A percentile compares a stretch with the other conserved stretches of the same genome.
Evolutionary conservation across 2,797 vertebrate genomes (phyloP).

Genomic region (Thaleichthys pacificus): DNA sequence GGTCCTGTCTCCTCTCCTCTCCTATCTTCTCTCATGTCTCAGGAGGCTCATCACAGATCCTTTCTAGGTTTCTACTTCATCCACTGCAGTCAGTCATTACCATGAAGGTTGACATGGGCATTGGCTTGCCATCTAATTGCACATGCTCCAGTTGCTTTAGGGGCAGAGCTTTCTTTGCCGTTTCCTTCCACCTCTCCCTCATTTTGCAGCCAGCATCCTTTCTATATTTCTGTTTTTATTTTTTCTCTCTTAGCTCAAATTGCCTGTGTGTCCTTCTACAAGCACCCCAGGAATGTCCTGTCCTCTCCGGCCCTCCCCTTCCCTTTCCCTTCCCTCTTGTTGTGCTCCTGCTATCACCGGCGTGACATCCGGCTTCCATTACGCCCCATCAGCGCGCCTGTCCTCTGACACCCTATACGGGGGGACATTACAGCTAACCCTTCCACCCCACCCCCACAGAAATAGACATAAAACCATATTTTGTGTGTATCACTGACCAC

Average conservation of each 20-base stretch:
- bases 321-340: slow-evolving; percentile 4
- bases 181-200: not conserved
- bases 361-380: slow-evolving; percentile 61
- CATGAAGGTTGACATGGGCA: slow-evolving; percentile 32
- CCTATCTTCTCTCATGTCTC: slow-evolving; percentile 2
- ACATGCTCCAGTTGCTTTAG: slow-evolving; percentile 23
- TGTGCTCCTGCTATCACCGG: slow-evolving; percentile 32
- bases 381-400: slow-evolving; percentile 51
- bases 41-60: slow-evolving; percentile 22
- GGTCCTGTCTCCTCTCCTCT: slow-evolving; percentile 34
- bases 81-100: slow-evolving; percentile 28
- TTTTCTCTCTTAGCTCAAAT: no score
- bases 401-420: slow-evolving; percentile 12
- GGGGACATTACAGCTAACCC: slow-evolving; percentile 50
- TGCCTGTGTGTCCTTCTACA: no score
- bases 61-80: slow-evolving; percentile 12
- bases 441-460: slow-evolving; percentile 14
- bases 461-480: not conserved
- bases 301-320: slow-evolving; percentile 7
- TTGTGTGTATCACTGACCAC: not conserved
- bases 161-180: not conserved
- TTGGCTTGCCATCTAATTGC: slow-evolving; percentile 40
- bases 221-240: slow-evolving; percentile 17
- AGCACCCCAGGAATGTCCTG: not conserved
- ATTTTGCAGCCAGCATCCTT: slow-evolving; percentile 26